These are phyloP conservation scores for Scotopteryx bipunctaria DNA, from an alignment of 2,888 invertebrate species.

Conservation along the genomic window DNA sequence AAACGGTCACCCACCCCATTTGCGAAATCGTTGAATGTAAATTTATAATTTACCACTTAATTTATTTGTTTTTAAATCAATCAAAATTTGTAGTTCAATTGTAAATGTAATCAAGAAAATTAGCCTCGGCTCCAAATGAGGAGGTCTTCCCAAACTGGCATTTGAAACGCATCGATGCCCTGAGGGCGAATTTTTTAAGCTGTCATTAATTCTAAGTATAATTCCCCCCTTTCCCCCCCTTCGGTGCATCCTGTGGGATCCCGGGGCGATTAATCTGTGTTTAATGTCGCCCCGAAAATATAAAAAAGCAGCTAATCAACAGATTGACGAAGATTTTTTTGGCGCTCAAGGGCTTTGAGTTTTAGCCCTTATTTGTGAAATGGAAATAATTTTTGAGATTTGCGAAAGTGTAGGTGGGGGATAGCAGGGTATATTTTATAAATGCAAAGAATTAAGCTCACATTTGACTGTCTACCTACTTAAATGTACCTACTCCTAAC, in stretches of 20 bases:
- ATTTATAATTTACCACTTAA: too few species aligned
- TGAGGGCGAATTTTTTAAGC: constrained; percentile 67
- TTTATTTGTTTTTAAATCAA: too few species aligned
- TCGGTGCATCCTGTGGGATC: constrained; percentile 56
- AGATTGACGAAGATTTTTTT: constrained; percentile 71
- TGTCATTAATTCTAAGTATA: constrained; percentile 75
- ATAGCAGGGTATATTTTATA: background rate
- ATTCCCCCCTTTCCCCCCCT: constrained; percentile 48
- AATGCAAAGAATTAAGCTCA: too few species aligned
- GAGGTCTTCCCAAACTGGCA: constrained; percentile 45
- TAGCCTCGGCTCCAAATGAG: constrained; percentile 19
- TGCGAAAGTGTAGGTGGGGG: background rate
- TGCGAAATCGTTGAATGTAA: too few species aligned
- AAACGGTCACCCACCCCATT: too few species aligned
- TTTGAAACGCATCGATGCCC: constrained; percentile 46
- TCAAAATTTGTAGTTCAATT: too few species aligned
- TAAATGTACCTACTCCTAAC: too few species aligned
- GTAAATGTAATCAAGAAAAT: constrained; percentile 11
- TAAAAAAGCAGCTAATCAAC: constrained; percentile 80
- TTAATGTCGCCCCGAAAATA: constrained; percentile 77
- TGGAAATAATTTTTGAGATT: constrained; percentile 33
- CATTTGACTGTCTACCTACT: too few species aligned
- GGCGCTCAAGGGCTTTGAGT: constrained; percentile 47
- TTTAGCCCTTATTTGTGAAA: constrained; percentile 37
- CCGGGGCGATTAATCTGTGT: constrained; percentile 76